A percentile compares a stretch with the other conserved stretches of the same genome.
phyloP scores from a whole-genome alignment of 1,140 invertebrate species.

The Ostrea edulis region DNA sequence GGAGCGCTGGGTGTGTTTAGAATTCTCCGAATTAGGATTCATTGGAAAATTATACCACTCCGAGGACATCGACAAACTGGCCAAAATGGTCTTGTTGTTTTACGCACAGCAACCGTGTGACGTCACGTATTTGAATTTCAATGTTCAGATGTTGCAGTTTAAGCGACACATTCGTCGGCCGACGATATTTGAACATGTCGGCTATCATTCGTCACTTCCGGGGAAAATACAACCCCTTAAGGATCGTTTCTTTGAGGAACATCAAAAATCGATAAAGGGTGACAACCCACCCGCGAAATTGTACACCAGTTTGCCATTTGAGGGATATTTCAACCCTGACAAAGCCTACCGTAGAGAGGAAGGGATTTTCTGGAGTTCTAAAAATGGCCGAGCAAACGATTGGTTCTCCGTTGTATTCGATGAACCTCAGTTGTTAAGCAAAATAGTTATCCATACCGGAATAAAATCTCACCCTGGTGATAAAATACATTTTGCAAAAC shows the following conservation, averaged over 20 bases:
- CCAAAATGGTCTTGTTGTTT: slow-evolving; percentile 72
- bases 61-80: slow-evolving; percentile 67
- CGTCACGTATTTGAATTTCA: slow-evolving; percentile 72
- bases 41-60: slow-evolving; percentile 72
- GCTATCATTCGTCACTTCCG: slow-evolving; percentile 80
- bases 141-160: slow-evolving; percentile 64
- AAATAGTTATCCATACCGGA: slow-evolving; percentile 56
- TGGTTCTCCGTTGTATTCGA: slow-evolving; percentile 56
- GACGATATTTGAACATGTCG: slow-evolving; percentile 76
- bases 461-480: slow-evolving; percentile 50
- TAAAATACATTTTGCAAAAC: slow-evolving; percentile 45
- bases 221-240: slow-evolving; percentile 97
- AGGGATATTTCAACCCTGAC: slow-evolving; percentile 45
- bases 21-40: slow-evolving; percentile 76
- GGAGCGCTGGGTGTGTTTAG: slow-evolving; percentile 70
- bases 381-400: slow-evolving; percentile 43
- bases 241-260: slow-evolving; percentile 76
- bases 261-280: slow-evolving; percentile 48
- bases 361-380: slow-evolving; percentile 60
- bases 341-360: slow-evolving; percentile 47
- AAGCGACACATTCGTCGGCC: slow-evolving; percentile 60
- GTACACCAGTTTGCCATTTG: slow-evolving; percentile 53
- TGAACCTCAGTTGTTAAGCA: slow-evolving; percentile 48
- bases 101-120: slow-evolving; percentile 76
- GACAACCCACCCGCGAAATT: slow-evolving; percentile 61